These are phyloP conservation scores for Manis crassicaudata DNA, from an alignment of 2,797 vertebrate species.

Conservation along the genomic window DNA sequence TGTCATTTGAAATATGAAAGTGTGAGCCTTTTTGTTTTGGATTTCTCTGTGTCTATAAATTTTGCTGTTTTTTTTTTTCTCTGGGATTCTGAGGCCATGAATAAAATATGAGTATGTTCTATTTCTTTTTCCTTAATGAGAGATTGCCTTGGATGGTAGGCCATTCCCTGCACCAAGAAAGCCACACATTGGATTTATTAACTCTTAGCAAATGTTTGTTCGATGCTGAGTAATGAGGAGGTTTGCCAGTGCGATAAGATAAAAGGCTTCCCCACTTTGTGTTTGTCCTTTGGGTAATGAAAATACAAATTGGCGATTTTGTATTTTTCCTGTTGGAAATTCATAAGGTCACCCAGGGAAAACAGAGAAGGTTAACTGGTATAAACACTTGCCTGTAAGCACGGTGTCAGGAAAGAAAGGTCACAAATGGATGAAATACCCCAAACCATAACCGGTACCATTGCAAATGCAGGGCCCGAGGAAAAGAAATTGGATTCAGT, in stretches of 20 bases:
- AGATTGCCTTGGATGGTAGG: slow-evolving; percentile 64
- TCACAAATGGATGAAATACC: slow-evolving; percentile 66
- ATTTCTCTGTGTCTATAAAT: slow-evolving; percentile 42
- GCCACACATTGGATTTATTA: slow-evolving; percentile 68
- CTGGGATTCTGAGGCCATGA: slow-evolving; percentile 65
- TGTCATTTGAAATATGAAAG: slow-evolving; percentile 27
- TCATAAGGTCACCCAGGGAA: slow-evolving; percentile 52
- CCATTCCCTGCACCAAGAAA: slow-evolving; percentile 63
- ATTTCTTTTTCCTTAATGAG: slow-evolving; percentile 75
- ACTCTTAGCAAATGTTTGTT: slow-evolving; percentile 77
- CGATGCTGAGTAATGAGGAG: slow-evolving; percentile 65
- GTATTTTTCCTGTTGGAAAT: slow-evolving; percentile 74
- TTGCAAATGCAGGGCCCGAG: background rate
- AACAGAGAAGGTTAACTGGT: slow-evolving; percentile 70
- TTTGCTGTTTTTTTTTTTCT: slow-evolving; percentile 7
- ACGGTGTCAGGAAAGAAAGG: slow-evolving; percentile 68
- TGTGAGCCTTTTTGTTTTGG: slow-evolving; percentile 34
- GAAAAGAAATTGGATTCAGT: slow-evolving; percentile 34
- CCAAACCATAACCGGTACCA: background rate
- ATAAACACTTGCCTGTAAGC: slow-evolving; percentile 69
- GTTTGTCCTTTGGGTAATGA: slow-evolving; percentile 78
- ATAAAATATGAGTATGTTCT: slow-evolving; percentile 77
- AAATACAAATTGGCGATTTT: slow-evolving; percentile 78
- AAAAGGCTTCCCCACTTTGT: slow-evolving; percentile 70
- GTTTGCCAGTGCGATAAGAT: slow-evolving; percentile 59